Percentiles rank a stretch among this genome's conserved stretches.
Conservation (phyloP, 2,888 invertebrate species). For the Drosophila melanocephala region DNA sequence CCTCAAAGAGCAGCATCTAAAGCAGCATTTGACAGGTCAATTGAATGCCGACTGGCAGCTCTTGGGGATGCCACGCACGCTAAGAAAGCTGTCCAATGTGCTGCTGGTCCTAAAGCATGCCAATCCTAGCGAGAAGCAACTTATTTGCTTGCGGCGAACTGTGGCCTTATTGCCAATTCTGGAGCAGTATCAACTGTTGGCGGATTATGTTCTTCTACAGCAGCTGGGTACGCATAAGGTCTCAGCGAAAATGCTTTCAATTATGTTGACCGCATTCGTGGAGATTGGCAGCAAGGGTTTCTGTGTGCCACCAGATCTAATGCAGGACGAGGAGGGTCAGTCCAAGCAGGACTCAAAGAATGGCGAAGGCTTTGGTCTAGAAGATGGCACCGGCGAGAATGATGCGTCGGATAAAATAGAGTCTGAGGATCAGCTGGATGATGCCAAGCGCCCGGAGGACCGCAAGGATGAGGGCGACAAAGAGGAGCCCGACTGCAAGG, state of each 20-base stretch:
- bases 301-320: constrained; percentile 94
- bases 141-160: constrained; percentile 68
- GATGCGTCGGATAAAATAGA: constrained; percentile 96
- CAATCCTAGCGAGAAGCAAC: constrained; percentile 76
- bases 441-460: constrained; percentile 92
- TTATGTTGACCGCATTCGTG: constrained; percentile 93
- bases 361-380: constrained; percentile 93
- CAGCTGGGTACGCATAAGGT: constrained; percentile 92
- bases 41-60: constrained; percentile 88
- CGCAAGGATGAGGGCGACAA: constrained; percentile 88
- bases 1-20: constrained; percentile 88
- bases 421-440: constrained; percentile 96
- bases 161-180: constrained; percentile 88
- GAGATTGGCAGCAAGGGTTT: constrained; percentile 95
- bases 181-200: constrained; percentile 91
- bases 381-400: constrained; percentile 93
- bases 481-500: constrained; percentile 91
- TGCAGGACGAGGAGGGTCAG: constrained; percentile 90
- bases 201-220: constrained; percentile 92
- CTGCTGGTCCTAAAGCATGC: constrained; percentile 86
- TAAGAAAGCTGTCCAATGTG: constrained; percentile 84
- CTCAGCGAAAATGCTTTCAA: constrained; percentile 92
- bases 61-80: constrained; percentile 87
- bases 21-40: constrained; percentile 88
- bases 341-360: constrained; percentile 86